phyloP scores from a whole-genome alignment of 2,888 invertebrate species.

The Antheraea yamamai region DNA sequence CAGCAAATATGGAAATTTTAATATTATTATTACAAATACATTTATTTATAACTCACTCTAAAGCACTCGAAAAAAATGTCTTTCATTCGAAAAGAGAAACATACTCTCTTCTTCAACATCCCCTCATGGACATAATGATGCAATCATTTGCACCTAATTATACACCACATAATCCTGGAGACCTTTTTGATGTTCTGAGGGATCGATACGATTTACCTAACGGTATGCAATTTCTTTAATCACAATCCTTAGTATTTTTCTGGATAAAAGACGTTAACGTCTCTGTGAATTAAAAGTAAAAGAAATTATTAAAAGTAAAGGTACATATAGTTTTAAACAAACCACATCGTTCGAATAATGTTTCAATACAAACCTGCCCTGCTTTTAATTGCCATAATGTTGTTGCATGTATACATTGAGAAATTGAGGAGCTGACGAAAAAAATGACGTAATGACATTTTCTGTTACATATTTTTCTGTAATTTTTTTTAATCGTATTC shows the following conservation, averaged over 20 bases:
- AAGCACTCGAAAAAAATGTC: neutral
- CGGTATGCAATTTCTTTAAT: constrained; percentile 36
- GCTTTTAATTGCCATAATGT: too few species aligned
- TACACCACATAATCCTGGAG: constrained; percentile 38
- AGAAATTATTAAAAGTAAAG: too few species aligned
- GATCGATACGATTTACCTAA: constrained; percentile 51
- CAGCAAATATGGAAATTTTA: neutral
- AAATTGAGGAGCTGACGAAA: too few species aligned
- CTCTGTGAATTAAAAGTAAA: neutral
- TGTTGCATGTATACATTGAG: too few species aligned
- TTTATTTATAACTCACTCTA: neutral
- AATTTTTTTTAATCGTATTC: too few species aligned
- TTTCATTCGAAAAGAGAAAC: neutral
- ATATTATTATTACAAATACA: constrained; percentile 1
- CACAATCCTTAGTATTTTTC: neutral
- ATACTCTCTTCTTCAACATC: constrained; percentile 41
- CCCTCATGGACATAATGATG: constrained; percentile 44
- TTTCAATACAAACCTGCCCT: neutral
- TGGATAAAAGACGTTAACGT: neutral
- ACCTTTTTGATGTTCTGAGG: constrained; percentile 50
- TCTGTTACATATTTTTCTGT: too few species aligned
- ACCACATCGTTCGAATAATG: neutral
- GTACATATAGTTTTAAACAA: neutral
- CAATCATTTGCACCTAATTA: constrained; percentile 45
- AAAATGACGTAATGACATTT: too few species aligned